Base-by-base conservation (phyloP, 2,113 vertebrate genomes). In the Onychostruthus taczanowskii region DNA sequence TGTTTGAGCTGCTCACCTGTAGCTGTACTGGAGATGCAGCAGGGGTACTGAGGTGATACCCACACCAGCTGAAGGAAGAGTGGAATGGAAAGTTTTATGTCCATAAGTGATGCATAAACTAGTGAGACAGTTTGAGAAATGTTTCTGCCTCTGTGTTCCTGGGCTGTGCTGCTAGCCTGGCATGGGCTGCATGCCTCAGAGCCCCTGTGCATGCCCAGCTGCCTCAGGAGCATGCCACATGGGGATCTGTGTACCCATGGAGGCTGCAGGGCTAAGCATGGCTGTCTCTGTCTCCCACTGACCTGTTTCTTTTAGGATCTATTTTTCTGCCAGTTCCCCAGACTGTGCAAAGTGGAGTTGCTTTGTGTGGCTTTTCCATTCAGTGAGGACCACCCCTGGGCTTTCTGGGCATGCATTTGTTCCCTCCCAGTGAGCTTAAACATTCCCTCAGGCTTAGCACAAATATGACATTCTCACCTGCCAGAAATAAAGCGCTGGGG, bases 191-290 rank as follows among this genome's bases (percentile, higher is more conserved):
- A 0, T 2, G 1, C 39, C 30, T 22, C 47, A 27, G 80, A 50
- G 87, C 24, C 20, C 62, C 59, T 18, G 5, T 1, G 44, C 7
- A 86, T 39, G 41, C 64, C 31, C 27, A 41, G 67, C 49, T 24
- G 0, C 9, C 80, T 49, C 47, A 11, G 73, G 66, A 78, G 44
- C 19, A 9, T 1, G 1, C 14, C 43, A 1, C 2, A 3, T 3
- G 49, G 33, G 62, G 56, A 20, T 72, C 79, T 70, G 22, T 33
- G 87, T 10, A 21, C 18, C 33, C 11, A 3, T 31, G 61, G 64
- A 20, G 72, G 81, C 16, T 83, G 90, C 70, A 41, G 62, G 33
- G 75, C 58, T 47, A 5, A 81, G 81, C 74, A 7, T 4, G 66
- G 53, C 52, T 94, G 81, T 39, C 27, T 67, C 39, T 66, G 53